Base-by-base conservation (phyloP, 2,113 vertebrate species). In the Anthoscopus minutus region DNA sequence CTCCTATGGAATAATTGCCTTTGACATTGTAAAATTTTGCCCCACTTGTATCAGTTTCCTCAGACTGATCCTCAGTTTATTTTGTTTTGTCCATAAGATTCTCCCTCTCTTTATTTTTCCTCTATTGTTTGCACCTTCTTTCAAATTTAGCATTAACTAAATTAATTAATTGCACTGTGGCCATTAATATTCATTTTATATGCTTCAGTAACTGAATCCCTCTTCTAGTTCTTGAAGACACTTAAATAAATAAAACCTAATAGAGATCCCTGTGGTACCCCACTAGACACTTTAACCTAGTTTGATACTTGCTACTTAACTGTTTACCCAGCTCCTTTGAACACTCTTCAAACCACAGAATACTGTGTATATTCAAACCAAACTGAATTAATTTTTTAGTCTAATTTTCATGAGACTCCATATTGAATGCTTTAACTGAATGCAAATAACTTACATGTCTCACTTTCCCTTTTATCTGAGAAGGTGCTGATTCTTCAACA, bases 171-270 rank as follows among this genome's bases (percentile, higher is more conserved):
- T 96, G 96, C 88, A 94, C 48, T 82, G 15, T 67, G 56, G 53
- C 85, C 70, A 90, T 96, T 93, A 96, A 86, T 84, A 95, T 96
- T 95, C 50, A 86, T 66, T 93, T 92, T 77, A 92, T 70, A 93
- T 44, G 62, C 88, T 48, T 89, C 25, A 51, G 69, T 93, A 93
- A 80, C 37, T 92, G 82, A 95, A 93, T 92, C 38, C 50, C 79
- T 88, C 88, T 92, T 74, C 73, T 89, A 84, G 80, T 89, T 92
- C 74, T 87, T 96, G 94, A 96, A 96, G 94, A 95, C 80, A 94
- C 89, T 94, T 95, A 96, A 96, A 96, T 96, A 96, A 97, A 97
- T 95, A 96, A 97, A 94, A 94, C 77, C 58, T 93, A 92, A 82
- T 96, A 88, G 79, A 94, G 58, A 90, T 95, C 94, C 92, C 96